phyloP scores from a whole-genome alignment of 2,113 vertebrate species.

The Gobio gobio region DNA sequence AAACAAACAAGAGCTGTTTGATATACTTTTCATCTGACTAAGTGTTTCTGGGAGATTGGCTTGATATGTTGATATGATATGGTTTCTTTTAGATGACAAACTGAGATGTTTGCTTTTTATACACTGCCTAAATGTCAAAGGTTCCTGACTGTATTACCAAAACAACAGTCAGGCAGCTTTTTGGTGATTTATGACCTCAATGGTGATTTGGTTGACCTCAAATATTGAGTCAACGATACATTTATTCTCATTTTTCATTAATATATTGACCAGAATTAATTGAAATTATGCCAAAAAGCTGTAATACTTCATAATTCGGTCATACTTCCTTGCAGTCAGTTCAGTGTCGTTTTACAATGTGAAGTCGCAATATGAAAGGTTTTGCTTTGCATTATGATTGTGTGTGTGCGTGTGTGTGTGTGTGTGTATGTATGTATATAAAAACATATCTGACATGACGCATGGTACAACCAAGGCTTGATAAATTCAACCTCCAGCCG shows the following conservation, averaged over 20 bases:
- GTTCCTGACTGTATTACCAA: background rate
- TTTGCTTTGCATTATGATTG: background rate
- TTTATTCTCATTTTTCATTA: background rate
- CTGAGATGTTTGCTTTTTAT: background rate
- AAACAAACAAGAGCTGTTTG: constrained; percentile 19
- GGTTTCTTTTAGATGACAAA: background rate
- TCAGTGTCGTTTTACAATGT: background rate
- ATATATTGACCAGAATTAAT: background rate
- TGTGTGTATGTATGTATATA: background rate
- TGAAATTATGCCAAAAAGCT: background rate
- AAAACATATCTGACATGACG: background rate
- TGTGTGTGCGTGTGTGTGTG: too few relatives aligned
- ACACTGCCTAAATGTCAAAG: background rate
- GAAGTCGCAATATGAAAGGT: background rate
- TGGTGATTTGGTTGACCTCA: background rate
- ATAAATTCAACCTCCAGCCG: background rate
- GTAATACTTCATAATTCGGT: background rate
- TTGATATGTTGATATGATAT: background rate
- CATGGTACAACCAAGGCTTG: background rate
- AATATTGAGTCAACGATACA: background rate
- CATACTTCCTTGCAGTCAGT: background rate
- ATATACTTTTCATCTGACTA: constrained; percentile 12
- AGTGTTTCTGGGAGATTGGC: background rate
- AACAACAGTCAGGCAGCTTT: background rate
- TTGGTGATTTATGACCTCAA: background rate